Conservation (phyloP, 1,140 invertebrate species). For the Drosophila leontia region DNA sequence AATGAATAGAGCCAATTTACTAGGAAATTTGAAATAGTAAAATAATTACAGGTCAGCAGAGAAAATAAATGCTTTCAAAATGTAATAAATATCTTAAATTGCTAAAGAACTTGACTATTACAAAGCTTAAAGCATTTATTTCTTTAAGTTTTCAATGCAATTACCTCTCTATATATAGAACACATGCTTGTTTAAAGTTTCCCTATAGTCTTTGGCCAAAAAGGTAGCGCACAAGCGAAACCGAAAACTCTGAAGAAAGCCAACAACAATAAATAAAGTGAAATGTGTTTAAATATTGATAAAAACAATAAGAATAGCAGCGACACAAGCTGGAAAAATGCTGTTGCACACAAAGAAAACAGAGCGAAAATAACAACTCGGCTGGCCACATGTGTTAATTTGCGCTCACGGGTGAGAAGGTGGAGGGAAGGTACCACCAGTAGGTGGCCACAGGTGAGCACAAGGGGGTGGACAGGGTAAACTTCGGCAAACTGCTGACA, state of each 20-base stretch:
- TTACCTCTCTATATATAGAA: neutral
- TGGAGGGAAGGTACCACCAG: neutral
- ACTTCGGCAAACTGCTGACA: slow-evolving; percentile 71
- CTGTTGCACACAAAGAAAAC: slow-evolving; percentile 38
- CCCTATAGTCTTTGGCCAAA: neutral
- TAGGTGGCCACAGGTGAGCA: slow-evolving; percentile 4
- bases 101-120: neutral
- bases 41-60: neutral
- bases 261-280: slow-evolving; percentile 45
- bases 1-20: neutral
- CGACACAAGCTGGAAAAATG: slow-evolving; percentile 59
- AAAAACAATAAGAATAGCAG: slow-evolving; percentile 57
- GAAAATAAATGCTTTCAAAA: neutral
- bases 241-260: slow-evolving; percentile 25
- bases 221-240: slow-evolving; percentile 12
- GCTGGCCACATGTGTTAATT: slow-evolving; percentile 72
- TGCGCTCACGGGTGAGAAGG: slow-evolving; percentile 19
- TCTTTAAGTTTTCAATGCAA: neutral
- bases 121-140: neutral
- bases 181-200: neutral
- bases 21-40: too few relatives aligned
- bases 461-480: slow-evolving; percentile 12
- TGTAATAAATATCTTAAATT: neutral
- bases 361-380: slow-evolving; percentile 32
- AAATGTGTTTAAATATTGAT: slow-evolving; percentile 70